phyloP scores from a whole-genome alignment of 2,113 vertebrate species.

The Aviceda subcristata region DNA sequence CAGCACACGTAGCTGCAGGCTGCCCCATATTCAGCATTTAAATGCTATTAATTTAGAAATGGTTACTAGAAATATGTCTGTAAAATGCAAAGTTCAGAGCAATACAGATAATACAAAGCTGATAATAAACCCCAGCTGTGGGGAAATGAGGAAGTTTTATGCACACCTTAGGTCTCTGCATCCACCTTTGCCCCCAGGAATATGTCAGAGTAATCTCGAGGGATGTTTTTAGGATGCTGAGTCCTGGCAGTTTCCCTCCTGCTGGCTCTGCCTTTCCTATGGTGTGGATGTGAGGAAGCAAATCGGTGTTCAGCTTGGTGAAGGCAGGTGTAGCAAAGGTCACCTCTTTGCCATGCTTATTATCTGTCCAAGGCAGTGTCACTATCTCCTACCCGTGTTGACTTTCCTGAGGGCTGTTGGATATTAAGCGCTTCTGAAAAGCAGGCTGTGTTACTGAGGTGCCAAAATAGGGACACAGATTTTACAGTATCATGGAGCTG shows the following conservation, averaged over 20 bases:
- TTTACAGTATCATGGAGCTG: background rate
- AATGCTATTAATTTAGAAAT: constrained; percentile 37
- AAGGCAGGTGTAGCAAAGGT: background rate
- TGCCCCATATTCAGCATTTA: constrained; percentile 20
- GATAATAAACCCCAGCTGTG: constrained; percentile 44
- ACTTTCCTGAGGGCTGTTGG: background rate
- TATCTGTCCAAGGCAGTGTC: background rate
- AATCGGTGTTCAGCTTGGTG: background rate
- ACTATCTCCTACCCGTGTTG: background rate
- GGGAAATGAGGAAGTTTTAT: constrained; percentile 8
- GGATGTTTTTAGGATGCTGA: background rate
- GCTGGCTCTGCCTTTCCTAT: background rate
- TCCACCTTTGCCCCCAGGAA: constrained; percentile 20
- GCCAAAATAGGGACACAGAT: background rate
- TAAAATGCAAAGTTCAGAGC: constrained; percentile 20
- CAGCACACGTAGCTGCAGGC: constrained; percentile 26
- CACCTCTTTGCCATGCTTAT: background rate
- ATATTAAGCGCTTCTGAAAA: background rate
- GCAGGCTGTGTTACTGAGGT: background rate
- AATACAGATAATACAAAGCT: background rate
- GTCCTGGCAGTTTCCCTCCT: background rate
- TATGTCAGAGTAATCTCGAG: background rate
- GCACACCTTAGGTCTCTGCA: background rate
- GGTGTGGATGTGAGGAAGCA: background rate
- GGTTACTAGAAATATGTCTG: constrained; percentile 1